These are phyloP conservation scores for Plotosus lineatus DNA, from an alignment of 2,113 vertebrate genomes.

Conservation along the genomic window DNA sequence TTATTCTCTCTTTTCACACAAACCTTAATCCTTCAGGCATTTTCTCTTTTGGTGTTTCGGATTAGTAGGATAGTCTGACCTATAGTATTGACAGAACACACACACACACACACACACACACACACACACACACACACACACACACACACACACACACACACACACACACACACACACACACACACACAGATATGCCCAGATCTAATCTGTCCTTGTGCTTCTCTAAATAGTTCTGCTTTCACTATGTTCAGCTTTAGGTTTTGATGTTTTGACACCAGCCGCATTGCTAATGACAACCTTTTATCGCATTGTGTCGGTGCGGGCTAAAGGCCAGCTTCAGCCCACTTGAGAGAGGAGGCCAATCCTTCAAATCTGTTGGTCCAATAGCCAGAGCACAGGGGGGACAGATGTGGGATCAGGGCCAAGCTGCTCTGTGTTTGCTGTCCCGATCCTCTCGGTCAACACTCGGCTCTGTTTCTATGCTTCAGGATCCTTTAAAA, in stretches of 20 bases:
- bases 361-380: slow-evolving; percentile 62
- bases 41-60: slow-evolving; percentile 62
- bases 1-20: neutral
- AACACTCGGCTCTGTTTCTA: slow-evolving; percentile 64
- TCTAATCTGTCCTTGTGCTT: slow-evolving; percentile 62
- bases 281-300: slow-evolving; percentile 65
- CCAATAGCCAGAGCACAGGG: slow-evolving; percentile 52
- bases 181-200: slow-evolving; percentile 36
- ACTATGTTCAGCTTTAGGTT: slow-evolving; percentile 49
- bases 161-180: slow-evolving; percentile 13
- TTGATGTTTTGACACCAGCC: slow-evolving; percentile 64
- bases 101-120: slow-evolving; percentile 51
- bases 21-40: neutral
- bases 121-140: slow-evolving; percentile 51
- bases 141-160: slow-evolving; percentile 46
- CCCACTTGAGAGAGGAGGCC: slow-evolving; percentile 67
- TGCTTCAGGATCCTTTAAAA: slow-evolving; percentile 59
- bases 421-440: slow-evolving; percentile 66
- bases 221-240: slow-evolving; percentile 65
- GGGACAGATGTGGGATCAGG: slow-evolving; percentile 70
- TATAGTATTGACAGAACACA: slow-evolving; percentile 21
- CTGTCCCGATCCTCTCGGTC: slow-evolving; percentile 68
- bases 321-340: slow-evolving; percentile 61
- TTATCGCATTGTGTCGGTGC: slow-evolving; percentile 63
- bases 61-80: slow-evolving; percentile 54